Percentiles rank a stretch among this genome's conserved stretches.
Evolutionary conservation across 2,888 invertebrate genomes (phyloP).

Genomic region (Luperina nickerlii): DNA sequence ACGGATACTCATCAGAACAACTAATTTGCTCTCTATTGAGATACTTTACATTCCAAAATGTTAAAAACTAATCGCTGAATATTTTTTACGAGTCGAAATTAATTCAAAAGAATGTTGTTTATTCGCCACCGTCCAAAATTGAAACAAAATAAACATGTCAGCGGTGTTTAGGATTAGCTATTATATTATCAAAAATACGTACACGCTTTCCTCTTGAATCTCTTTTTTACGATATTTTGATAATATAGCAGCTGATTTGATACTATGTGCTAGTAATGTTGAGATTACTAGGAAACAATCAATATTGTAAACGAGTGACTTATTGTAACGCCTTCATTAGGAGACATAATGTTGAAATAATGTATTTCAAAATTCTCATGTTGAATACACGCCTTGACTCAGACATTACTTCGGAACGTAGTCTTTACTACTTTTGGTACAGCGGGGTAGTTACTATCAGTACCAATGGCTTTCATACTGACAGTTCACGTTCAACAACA

Average conservation of each 20-base stretch:
- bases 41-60: slow-evolving; percentile 64
- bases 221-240: slow-evolving; percentile 40
- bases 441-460: not conserved
- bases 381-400: slow-evolving; percentile 47
- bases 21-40: slow-evolving; percentile 60
- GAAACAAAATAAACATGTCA: slow-evolving; percentile 36
- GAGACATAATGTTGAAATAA: slow-evolving; percentile 63
- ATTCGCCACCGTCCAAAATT: slow-evolving; percentile 63
- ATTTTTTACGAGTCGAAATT: slow-evolving; percentile 41
- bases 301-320: slow-evolving; percentile 75
- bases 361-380: slow-evolving; percentile 63
- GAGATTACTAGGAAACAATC: slow-evolving; percentile 54
- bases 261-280: slow-evolving; percentile 44
- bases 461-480: not conserved
- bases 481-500: not conserved
- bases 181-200: slow-evolving; percentile 43
- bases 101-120: slow-evolving; percentile 37
- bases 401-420: slow-evolving; percentile 14
- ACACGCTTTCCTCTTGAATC: slow-evolving; percentile 45
- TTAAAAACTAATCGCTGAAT: slow-evolving; percentile 49
- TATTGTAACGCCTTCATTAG: slow-evolving; percentile 72
- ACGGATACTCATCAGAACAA: slow-evolving; percentile 35
- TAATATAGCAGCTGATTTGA: slow-evolving; percentile 37
- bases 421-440: not conserved
- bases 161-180: slow-evolving; percentile 47